Percentiles rank a stretch among this genome's conserved stretches.
phyloP scores from a whole-genome alignment of 1,140 invertebrate genomes.

The Augochlora pura region DNA sequence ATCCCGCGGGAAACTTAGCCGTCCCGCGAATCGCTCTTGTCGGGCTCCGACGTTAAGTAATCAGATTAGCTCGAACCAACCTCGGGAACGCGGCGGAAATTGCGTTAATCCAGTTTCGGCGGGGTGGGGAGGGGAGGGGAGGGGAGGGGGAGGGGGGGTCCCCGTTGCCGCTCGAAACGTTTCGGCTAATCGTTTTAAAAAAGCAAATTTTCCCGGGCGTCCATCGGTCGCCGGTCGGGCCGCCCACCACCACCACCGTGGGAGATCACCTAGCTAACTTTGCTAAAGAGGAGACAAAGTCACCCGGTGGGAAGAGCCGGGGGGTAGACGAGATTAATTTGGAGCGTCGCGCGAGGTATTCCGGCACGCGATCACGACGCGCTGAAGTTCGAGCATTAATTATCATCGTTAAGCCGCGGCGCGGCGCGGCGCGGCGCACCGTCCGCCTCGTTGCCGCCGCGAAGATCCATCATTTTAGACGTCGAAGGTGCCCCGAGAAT shows the following conservation, averaged over 20 bases:
- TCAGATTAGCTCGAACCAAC: constrained; percentile 60
- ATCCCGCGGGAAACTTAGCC: constrained; percentile 46
- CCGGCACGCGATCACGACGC: constrained; percentile 30
- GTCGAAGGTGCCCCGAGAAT: constrained; percentile 14
- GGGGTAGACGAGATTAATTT: constrained; percentile 30
- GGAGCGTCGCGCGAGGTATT: constrained; percentile 20
- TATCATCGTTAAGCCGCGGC: constrained; percentile 26
- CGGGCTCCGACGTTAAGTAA: constrained; percentile 61
- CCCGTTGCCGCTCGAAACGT: constrained; percentile 35
- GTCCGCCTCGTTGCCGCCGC: constrained; percentile 21
- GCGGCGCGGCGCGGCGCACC: neutral
- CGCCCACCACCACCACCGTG: no score
- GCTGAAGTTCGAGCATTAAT: constrained; percentile 35
- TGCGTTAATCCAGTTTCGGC: constrained; percentile 53
- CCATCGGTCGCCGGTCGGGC: neutral
- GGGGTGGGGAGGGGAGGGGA: no score
- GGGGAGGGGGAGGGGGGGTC: no score
- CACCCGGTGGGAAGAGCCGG: neutral
- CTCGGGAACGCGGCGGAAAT: constrained; percentile 51
- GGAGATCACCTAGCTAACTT: neutral
- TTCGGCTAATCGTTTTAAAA: constrained; percentile 41
- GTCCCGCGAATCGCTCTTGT: constrained; percentile 48
- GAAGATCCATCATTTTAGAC: constrained; percentile 16
- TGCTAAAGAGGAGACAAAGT: neutral
- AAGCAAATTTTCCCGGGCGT: constrained; percentile 8